Conservation (phyloP, 1,140 invertebrate species). For the Solen grandis region DNA sequence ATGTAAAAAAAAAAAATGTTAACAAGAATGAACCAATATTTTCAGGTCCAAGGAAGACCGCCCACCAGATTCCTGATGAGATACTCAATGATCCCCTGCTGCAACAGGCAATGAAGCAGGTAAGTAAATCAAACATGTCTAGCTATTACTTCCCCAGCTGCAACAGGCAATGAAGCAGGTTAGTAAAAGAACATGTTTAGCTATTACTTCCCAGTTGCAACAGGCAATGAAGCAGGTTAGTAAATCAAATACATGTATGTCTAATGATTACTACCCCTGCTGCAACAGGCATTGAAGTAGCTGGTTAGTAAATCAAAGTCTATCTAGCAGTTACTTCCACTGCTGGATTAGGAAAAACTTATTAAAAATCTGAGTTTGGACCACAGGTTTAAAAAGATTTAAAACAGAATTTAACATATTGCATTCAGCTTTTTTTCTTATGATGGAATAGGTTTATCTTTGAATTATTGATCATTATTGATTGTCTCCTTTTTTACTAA, state of each 20-base stretch:
- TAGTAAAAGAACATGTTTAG: not conserved
- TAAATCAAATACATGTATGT: not conserved
- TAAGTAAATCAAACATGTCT: slow-evolving; percentile 18
- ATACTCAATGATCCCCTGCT: slow-evolving; percentile 90
- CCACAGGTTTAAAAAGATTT: too few species aligned
- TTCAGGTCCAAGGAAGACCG: slow-evolving; percentile 52
- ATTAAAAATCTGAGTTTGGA: too few species aligned
- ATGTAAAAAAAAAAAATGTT: not conserved
- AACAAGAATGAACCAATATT: not conserved
- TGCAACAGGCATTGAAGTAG: not conserved
- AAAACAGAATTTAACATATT: too few species aligned
- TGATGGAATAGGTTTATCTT: too few species aligned
- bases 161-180: not conserved
- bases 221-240: not conserved
- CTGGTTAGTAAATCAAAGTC: too few species aligned
- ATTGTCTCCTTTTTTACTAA: too few species aligned
- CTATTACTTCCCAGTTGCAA: not conserved
- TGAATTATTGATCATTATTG: too few species aligned
- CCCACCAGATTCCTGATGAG: slow-evolving; percentile 87
- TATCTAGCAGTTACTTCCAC: too few species aligned
- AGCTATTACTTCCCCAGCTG: not conserved
- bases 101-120: slow-evolving; percentile 84
- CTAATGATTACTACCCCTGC: not conserved
- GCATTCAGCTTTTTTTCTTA: too few species aligned
- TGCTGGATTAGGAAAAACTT: too few species aligned